phyloP scores from a whole-genome alignment of 2,888 invertebrate genomes.

The Ormyrus pomaceus region DNA sequence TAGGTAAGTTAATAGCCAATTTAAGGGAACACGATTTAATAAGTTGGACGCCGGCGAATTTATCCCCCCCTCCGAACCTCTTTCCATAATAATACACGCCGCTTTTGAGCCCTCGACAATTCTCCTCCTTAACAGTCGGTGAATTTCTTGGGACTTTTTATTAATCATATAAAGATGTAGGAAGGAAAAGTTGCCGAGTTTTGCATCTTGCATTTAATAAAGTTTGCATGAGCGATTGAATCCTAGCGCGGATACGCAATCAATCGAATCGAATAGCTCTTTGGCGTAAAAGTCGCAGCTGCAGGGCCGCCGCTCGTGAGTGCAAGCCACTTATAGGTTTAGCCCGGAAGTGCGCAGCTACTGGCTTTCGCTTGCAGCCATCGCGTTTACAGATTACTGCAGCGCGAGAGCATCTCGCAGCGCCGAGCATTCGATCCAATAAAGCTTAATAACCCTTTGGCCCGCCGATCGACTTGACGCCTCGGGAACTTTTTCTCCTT shows the following conservation, averaged over 20 bases:
- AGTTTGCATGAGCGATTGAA: constrained; percentile 31
- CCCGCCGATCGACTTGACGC: not conserved
- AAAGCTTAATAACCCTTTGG: constrained; percentile 60
- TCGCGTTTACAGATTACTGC: constrained; percentile 62
- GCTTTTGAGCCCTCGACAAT: no score
- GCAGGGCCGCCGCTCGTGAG: constrained; percentile 20
- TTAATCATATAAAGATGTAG: no score
- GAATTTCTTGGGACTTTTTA: no score
- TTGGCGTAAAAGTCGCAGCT: constrained; percentile 39
- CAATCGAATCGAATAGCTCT: constrained; percentile 50
- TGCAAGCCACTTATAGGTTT: constrained; percentile 60
- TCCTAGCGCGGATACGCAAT: constrained; percentile 32
- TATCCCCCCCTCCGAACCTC: constrained; percentile 20
- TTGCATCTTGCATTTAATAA: not conserved
- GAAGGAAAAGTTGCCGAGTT: not conserved
- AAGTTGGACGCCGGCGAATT: constrained; percentile 51
- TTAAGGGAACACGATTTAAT: constrained; percentile 62
- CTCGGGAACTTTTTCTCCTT: no score
- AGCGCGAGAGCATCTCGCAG: constrained; percentile 17
- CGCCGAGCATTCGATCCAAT: constrained; percentile 62
- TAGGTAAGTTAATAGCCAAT: constrained; percentile 62
- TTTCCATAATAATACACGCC: not conserved
- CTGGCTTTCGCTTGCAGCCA: constrained; percentile 52
- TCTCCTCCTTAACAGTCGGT: no score
- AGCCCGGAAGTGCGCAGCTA: constrained; percentile 46